phyloP scores from a whole-genome alignment of 1,140 invertebrate species.

The Lucilia sericata region DNA sequence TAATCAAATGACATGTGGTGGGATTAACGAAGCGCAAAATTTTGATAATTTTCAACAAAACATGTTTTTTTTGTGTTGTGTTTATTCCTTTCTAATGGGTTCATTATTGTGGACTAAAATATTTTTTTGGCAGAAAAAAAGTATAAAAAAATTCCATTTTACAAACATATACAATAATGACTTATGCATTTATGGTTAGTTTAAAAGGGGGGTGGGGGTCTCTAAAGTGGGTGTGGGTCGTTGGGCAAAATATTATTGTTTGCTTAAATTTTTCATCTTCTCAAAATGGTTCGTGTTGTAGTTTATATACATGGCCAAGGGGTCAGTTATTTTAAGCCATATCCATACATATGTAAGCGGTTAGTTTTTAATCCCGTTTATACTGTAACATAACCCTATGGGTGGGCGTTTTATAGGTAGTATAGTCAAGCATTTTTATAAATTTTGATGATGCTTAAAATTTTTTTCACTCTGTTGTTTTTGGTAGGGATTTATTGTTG shows the following conservation, averaged over 20 bases:
- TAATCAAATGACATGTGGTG: constrained; percentile 34
- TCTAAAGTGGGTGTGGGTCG: background rate
- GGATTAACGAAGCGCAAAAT: constrained; percentile 44
- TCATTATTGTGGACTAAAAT: background rate
- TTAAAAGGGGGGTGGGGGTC: background rate
- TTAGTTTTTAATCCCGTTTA: constrained; percentile 32
- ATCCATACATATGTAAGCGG: constrained; percentile 10
- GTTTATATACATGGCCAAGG: background rate
- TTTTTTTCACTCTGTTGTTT: background rate
- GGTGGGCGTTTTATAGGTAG: background rate
- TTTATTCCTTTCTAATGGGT: background rate
- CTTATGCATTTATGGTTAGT: constrained; percentile 18
- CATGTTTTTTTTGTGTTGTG: background rate
- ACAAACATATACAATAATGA: constrained; percentile 3
- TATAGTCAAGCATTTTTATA: background rate
- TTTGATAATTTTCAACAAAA: constrained; percentile 14
- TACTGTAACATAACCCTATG: background rate
- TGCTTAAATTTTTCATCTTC: constrained; percentile 23
- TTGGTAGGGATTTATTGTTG: too few relatives aligned
- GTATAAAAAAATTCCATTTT: background rate
- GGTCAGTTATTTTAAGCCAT: constrained; percentile 29
- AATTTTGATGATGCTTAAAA: constrained; percentile 33
- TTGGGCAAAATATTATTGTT: background rate
- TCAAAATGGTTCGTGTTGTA: background rate
- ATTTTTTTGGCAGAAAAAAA: background rate